phyloP scores from a whole-genome alignment of 2,113 vertebrate genomes.

The Coracopsis vasa region DNA sequence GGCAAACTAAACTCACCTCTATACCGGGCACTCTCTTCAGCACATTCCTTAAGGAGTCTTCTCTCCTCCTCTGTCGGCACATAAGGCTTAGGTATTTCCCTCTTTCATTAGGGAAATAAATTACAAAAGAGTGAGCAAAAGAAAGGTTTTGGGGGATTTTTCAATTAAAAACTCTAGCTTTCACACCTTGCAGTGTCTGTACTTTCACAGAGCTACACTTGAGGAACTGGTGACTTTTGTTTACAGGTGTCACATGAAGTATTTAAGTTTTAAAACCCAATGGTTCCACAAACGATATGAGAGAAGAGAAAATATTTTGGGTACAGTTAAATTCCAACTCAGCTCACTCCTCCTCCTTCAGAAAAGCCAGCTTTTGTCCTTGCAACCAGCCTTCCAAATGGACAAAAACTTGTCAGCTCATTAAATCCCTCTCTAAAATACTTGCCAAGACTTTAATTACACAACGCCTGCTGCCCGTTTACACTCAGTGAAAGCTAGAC shows the following conservation, averaged over 20 bases:
- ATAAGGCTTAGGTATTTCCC: slow-evolving; percentile 70
- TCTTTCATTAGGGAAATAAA: slow-evolving; percentile 59
- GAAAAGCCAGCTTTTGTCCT: not conserved
- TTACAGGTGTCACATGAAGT: not conserved
- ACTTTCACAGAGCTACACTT: not conserved
- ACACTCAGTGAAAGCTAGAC: accelerated
- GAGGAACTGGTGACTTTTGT: not conserved
- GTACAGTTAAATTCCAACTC: not conserved
- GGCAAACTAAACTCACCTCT: slow-evolving; percentile 82
- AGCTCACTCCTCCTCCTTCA: not conserved
- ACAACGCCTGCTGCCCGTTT: accelerated
- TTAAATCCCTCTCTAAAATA: accelerated
- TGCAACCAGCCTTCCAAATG: not conserved
- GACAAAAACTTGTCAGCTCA: not conserved
- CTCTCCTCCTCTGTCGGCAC: slow-evolving; percentile 87
- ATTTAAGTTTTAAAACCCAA: accelerated
- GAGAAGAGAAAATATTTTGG: not conserved
- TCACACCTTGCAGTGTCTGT: not conserved
- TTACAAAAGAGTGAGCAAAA: not conserved
- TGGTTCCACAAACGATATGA: not conserved
- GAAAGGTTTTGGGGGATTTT: not conserved
- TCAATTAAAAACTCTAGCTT: not conserved
- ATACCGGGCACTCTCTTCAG: slow-evolving; percentile 86
- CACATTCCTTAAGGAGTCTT: slow-evolving; percentile 85
- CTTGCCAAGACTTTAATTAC: not conserved